phyloP scores from a whole-genome alignment of 2,888 invertebrate genomes.

The Leptopilina syphax region DNA sequence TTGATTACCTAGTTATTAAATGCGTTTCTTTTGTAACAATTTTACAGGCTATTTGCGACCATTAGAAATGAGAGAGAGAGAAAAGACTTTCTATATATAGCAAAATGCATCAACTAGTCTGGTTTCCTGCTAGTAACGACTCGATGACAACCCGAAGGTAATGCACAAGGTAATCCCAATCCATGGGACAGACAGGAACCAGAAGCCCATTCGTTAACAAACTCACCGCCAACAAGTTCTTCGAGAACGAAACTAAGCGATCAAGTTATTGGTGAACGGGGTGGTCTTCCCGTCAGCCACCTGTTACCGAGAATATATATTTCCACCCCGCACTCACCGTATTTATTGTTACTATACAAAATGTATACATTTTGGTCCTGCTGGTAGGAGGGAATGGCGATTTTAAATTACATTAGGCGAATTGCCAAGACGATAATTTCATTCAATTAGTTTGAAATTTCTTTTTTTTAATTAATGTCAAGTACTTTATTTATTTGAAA shows the following conservation, averaged over 20 bases:
- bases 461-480: no score
- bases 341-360: not conserved
- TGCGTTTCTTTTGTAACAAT: conserved; percentile 39
- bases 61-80: not conserved
- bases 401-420: not conserved
- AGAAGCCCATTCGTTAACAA: conserved; percentile 26
- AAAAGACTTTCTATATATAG: not conserved
- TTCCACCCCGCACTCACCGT: not conserved
- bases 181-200: conserved; percentile 26
- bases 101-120: not conserved
- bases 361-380: no score
- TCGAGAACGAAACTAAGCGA: conserved; percentile 23
- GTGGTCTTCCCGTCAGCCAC: conserved; percentile 31
- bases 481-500: no score
- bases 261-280: conserved; percentile 31
- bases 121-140: conserved; percentile 17
- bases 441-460: no score
- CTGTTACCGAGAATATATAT: conserved; percentile 22
- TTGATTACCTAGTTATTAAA: conserved; percentile 38
- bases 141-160: conserved; percentile 24
- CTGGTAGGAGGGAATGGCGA: not conserved
- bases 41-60: conserved; percentile 36
- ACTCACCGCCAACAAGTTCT: not conserved
- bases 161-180: not conserved
- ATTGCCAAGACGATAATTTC: no score